Evolutionary conservation across 1,140 invertebrate species (phyloP).

Genomic region (Drosophila truncata): DNA sequence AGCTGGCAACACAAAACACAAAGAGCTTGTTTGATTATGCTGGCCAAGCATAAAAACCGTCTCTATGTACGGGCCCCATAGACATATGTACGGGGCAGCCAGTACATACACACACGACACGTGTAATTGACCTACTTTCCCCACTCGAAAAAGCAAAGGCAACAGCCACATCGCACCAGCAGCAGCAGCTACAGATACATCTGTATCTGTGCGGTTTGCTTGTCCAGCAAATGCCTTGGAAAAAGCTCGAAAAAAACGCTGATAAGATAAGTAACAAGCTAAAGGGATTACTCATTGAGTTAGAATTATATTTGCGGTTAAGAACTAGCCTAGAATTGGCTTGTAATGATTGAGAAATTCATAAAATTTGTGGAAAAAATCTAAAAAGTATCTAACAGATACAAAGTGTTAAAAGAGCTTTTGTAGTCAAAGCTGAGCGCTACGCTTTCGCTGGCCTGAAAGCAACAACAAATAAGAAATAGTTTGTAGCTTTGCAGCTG

Average conservation of each 20-base stretch:
- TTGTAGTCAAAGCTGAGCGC: slow-evolving; percentile 37
- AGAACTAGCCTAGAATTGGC: not conserved
- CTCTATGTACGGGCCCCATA: slow-evolving; percentile 22
- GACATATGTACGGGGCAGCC: slow-evolving; percentile 13
- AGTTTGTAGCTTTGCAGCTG: slow-evolving; percentile 46
- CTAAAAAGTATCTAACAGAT: slow-evolving; percentile 38
- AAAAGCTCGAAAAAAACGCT: slow-evolving; percentile 28
- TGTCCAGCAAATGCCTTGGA: slow-evolving; percentile 56
- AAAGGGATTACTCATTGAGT: slow-evolving; percentile 8
- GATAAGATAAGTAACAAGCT: slow-evolving; percentile 36
- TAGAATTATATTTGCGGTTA: not conserved
- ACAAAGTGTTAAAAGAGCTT: slow-evolving; percentile 46
- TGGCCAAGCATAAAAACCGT: slow-evolving; percentile 44
- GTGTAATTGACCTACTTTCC: slow-evolving; percentile 83
- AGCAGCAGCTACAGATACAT: not conserved
- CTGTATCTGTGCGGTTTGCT: slow-evolving; percentile 48
- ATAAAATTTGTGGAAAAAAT: slow-evolving; percentile 16
- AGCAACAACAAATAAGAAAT: slow-evolving; percentile 47
- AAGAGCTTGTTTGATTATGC: slow-evolving; percentile 49
- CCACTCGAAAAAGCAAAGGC: slow-evolving; percentile 63
- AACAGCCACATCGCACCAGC: slow-evolving; percentile 7
- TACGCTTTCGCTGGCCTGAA: slow-evolving; percentile 30
- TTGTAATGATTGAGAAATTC: slow-evolving; percentile 19
- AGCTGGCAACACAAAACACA: slow-evolving; percentile 36
- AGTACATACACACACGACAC: slow-evolving; percentile 62